A percentile compares a stretch with the other conserved stretches of the same genome.
Evolutionary conservation across 2,797 vertebrate species (phyloP).

Genomic region (Pitangus sulphuratus): DNA sequence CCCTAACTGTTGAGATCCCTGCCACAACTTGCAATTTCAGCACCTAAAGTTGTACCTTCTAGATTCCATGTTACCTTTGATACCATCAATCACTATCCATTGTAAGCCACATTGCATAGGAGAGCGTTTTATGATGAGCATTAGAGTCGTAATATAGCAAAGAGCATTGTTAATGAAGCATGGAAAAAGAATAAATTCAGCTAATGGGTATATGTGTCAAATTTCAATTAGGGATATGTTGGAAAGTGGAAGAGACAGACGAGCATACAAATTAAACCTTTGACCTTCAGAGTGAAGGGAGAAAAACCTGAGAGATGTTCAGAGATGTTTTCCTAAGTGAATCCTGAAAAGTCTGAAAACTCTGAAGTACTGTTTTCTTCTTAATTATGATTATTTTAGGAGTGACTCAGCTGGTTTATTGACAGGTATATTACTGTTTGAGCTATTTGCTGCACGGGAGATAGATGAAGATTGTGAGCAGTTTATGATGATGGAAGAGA

Average conservation of each 20-base stretch:
- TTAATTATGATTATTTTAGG: neutral
- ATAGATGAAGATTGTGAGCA: neutral
- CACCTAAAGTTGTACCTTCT: constrained; percentile 62
- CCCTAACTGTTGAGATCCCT: constrained; percentile 22
- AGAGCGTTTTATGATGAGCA: constrained; percentile 78
- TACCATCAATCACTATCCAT: constrained; percentile 75
- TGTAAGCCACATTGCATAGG: constrained; percentile 67
- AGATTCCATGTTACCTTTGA: constrained; percentile 68
- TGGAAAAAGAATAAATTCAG: constrained; percentile 80
- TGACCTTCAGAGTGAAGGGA: constrained; percentile 76
- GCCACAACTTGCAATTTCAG: constrained; percentile 35
- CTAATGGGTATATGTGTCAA: constrained; percentile 82
- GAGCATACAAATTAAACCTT: constrained; percentile 78
- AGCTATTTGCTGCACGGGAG: neutral
- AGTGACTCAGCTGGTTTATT: neutral
- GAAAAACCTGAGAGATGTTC: constrained; percentile 47
- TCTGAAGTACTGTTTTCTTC: neutral
- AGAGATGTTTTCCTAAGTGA: constrained; percentile 14
- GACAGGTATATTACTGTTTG: neutral
- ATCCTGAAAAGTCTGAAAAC: neutral
- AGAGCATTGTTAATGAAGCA: constrained; percentile 81
- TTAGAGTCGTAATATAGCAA: constrained; percentile 74
- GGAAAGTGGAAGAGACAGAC: constrained; percentile 71
- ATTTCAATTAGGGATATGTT: constrained; percentile 78
- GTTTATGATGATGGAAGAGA: neutral